phyloP scores from a whole-genome alignment of 1,140 invertebrate genomes.

The Delia radicum region DNA sequence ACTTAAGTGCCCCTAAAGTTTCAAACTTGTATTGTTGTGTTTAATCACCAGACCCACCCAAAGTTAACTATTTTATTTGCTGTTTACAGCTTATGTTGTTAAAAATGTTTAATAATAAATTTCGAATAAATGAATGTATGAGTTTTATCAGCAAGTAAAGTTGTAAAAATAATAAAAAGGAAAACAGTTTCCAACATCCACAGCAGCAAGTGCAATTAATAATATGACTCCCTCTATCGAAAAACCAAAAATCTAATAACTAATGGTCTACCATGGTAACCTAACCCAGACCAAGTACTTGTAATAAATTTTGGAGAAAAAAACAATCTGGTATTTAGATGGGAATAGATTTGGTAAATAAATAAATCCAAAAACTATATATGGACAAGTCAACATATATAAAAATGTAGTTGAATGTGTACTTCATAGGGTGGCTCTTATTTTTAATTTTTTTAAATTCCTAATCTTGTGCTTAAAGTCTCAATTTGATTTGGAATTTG shows the following conservation, averaged over 20 bases:
- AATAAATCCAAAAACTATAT: constrained; percentile 13
- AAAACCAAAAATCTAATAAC: not conserved
- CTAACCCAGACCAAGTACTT: constrained; percentile 2
- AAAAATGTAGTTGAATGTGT: too few species aligned
- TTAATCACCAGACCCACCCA: not conserved
- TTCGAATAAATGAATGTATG: not conserved
- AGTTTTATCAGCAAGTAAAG: not conserved
- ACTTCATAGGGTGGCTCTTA: too few species aligned
- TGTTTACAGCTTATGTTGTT: not conserved
- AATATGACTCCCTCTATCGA: constrained; percentile 12
- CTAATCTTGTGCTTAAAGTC: too few species aligned
- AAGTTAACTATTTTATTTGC: not conserved
- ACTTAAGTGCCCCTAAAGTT: not conserved
- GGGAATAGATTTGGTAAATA: constrained; percentile 1
- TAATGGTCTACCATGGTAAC: too few species aligned
- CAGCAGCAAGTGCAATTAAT: constrained; percentile 21
- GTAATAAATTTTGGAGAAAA: constrained; percentile 15
- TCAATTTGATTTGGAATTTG: too few species aligned
- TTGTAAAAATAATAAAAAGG: not conserved
- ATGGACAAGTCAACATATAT: not conserved
- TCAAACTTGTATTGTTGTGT: not conserved
- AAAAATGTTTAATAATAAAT: not conserved
- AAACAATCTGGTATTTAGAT: constrained; percentile 4
- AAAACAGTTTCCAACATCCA: not conserved
- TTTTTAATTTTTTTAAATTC: too few species aligned